Base-by-base conservation (phyloP, 23 tunicate genomes). In the Ciona savignyi region DNA sequence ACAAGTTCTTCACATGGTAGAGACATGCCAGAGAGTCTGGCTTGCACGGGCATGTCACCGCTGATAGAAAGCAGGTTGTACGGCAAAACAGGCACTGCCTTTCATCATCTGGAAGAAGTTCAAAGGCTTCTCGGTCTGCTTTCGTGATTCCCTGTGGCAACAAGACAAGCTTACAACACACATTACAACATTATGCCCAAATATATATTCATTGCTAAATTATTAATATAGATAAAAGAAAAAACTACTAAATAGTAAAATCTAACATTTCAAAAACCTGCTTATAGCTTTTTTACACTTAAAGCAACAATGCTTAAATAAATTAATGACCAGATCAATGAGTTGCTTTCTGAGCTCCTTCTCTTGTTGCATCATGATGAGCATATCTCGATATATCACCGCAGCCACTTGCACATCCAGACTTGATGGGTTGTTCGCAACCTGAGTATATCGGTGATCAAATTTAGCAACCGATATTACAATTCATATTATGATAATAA, bases 21-120 rank as follows among this genome's bases (percentile, higher is more conserved):
- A 80, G 75, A 34, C 97, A 91, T 3, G 72, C 90, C 1, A 91
- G 74, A 24, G 70, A 74, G 29, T 85, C 87, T n/a, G 97, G 97
- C 22, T 73, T 65, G 72, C 97, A 91, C 21, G 90, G 80, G 49
- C 97, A 91, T 6, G 89, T 76, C 3, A 91, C 73, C 3, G 91
- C 97, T 19, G 97, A 91, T 27, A 91, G 63, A 56, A 91, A 91
- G 65, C 87, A 84, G 6, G 97, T 85, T 3, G 97, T 91, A 49
- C 72, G 28, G 51, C 97, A 91, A 25, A 66, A 51, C 4, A 25
- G 6, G 34, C 97, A 91, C 68, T 91, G 97, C 0, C 97, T 66
- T 63, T 84, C 97, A 72, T 91, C 97, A 34, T 91, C 97, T 0
- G 97, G 97, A n/a, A 91, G 82, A 27, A 80, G 51, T 73, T 91